phyloP scores from a whole-genome alignment of 2,888 invertebrate species.

The Augochlorella aurata region DNA sequence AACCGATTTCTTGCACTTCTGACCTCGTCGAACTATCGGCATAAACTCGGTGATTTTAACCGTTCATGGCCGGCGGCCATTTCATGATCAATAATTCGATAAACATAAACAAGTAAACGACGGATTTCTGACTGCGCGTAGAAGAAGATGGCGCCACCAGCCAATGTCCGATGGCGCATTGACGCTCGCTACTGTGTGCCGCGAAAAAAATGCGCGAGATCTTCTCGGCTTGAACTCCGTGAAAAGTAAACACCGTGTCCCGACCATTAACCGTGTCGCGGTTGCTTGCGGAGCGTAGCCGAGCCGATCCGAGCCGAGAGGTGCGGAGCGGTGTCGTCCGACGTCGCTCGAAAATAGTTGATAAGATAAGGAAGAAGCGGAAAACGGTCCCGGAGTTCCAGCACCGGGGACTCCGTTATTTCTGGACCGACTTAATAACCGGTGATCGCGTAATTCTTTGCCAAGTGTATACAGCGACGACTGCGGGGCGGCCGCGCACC shows the following conservation, averaged over 20 bases:
- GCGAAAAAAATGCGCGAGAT: neutral
- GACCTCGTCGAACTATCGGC: neutral
- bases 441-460: slow-evolving; percentile 22
- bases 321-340: neutral
- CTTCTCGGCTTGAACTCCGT: neutral
- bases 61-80: neutral
- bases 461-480: neutral
- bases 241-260: slow-evolving; percentile 14
- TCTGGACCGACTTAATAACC: slow-evolving; percentile 19
- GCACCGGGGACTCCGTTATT: slow-evolving; percentile 2
- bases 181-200: slow-evolving; percentile 71
- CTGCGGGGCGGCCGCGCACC: neutral
- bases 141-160: slow-evolving; percentile 76
- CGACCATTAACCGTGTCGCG: slow-evolving; percentile 1
- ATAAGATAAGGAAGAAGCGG: slow-evolving; percentile 34
- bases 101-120: slow-evolving; percentile 41
- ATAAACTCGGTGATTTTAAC: neutral
- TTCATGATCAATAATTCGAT: neutral
- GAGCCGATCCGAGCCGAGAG: neutral
- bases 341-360: slow-evolving; percentile 19
- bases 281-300: neutral
- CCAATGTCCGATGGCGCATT: slow-evolving; percentile 71
- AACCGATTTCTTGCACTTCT: neutral
- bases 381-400: neutral
- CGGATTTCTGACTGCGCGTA: slow-evolving; percentile 31